Base-by-base conservation (phyloP, 2,797 vertebrate genomes). In the Momotus momota region DNA sequence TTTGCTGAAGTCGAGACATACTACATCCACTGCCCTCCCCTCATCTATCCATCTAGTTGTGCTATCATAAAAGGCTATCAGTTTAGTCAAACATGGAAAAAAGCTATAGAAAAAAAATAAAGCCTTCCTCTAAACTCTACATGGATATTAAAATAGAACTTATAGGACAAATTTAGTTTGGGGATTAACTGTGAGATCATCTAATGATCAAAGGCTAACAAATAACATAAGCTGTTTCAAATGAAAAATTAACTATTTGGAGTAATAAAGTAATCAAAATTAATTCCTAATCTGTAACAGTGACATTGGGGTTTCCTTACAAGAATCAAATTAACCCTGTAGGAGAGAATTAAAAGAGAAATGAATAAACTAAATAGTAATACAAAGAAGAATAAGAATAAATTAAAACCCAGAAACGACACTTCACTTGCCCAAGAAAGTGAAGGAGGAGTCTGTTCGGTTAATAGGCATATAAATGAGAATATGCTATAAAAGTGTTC, bases 391-490 rank as follows among this genome's bases (percentile, higher is more conserved):
- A 35, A 35, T 35, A 35, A 35, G 35, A 35, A 35, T 35, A 35
- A 52, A 29, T 10, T 10, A 54, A 54, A 62, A 29, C 16, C 14
- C 15, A 15, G 35, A 54, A 78, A 25, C 4, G n/a, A 2, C 4
- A 14, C 4, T 5, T 61, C 22, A 45, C 4, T 64, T 46, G 9
- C 12, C 12, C 5, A 83, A 80, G 16, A 78, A 60, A 84, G 66
- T 40, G 2, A 43, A 4, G 12, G 35, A 62, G 35, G 10, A 33
- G 3, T 61, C 27, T 33, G 8, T 15, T 54, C 14, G 26, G 3
- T 49, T 86, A 45, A 73, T 52, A 41, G 3, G 6, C 4, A 7
- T 10, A 33, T 38, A 43, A 72, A 57, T 0, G 0, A 49, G 20
- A 81, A 48, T 26, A 12, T n/a, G 12, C 11, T 60, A 35, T 27